Conservation (phyloP, 2,113 vertebrate genomes). For the Callipepla californica region DNA sequence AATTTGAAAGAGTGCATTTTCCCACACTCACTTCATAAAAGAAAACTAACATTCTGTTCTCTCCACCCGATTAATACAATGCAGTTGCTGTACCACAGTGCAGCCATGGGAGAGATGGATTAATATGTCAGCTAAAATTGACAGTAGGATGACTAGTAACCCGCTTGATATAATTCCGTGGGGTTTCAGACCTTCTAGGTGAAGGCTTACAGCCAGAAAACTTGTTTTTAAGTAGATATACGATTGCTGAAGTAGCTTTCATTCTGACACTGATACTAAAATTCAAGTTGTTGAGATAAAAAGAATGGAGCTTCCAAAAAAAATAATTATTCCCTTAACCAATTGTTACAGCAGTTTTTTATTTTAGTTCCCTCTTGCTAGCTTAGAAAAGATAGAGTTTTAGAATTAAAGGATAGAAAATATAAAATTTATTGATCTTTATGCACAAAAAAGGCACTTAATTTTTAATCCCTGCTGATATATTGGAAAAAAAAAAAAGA, state of each 20-base stretch:
- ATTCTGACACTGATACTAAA: neutral
- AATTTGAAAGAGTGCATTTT: conserved; percentile 44
- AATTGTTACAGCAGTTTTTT: neutral
- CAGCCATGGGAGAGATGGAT: conserved; percentile 71
- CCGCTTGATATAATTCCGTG: conserved; percentile 59
- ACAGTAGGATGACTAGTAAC: conserved; percentile 66
- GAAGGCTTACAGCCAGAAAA: conserved; percentile 30
- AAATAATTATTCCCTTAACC: neutral
- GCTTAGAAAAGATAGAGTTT: neutral
- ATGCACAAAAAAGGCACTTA: neutral
- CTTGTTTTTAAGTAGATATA: neutral
- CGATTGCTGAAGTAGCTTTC: neutral
- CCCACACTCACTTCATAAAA: conserved; percentile 33
- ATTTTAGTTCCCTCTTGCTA: neutral
- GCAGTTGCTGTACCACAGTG: conserved; percentile 36
- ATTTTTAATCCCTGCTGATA: neutral
- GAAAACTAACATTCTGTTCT: neutral
- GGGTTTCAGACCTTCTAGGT: conserved; percentile 47
- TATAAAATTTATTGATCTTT: neutral
- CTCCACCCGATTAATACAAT: conserved; percentile 64
- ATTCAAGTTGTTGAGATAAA: rapidly evolving
- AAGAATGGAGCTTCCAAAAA: neutral
- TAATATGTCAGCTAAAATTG: conserved; percentile 77
- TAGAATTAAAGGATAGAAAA: neutral
- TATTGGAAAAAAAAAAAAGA: neutral